phyloP scores from a whole-genome alignment of 2,888 invertebrate genomes.

The Coecobrya sp. region DNA sequence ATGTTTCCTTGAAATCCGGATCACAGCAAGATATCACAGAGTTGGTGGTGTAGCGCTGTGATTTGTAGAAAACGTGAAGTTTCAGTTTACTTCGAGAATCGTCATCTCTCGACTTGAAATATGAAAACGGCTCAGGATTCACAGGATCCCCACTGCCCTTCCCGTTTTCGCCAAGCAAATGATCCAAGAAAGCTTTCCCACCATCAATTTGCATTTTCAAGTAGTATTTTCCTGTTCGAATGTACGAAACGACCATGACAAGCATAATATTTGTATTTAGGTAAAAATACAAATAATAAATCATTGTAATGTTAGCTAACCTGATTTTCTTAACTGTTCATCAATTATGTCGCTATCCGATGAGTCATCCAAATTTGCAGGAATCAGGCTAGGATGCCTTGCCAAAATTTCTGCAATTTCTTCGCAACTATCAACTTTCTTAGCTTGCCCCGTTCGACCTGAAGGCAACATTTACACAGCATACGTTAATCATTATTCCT shows the following conservation, averaged over 20 bases:
- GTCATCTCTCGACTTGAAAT: not conserved
- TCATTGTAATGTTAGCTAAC: not conserved
- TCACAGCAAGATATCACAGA: conserved; percentile 76
- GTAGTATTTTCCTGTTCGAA: conserved; percentile 72
- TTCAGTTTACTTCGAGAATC: conserved; percentile 62
- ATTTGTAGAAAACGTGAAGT: conserved; percentile 81
- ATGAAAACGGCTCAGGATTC: not conserved
- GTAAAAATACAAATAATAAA: not conserved
- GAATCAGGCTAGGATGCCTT: not conserved
- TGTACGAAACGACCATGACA: conserved; percentile 4
- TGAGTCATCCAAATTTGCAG: not conserved
- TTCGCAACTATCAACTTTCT: not conserved
- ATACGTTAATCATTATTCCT: not conserved
- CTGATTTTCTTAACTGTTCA: conserved; percentile 46
- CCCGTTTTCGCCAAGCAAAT: conserved; percentile 66
- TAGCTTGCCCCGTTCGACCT: not conserved
- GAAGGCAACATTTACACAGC: not conserved
- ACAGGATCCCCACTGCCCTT: not conserved
- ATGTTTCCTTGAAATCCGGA: conserved; percentile 80
- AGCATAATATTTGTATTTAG: too few species aligned
- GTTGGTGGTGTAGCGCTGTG: conserved; percentile 79
- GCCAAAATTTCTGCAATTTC: not conserved
- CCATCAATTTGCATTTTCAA: conserved; percentile 79
- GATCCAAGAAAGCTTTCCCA: conserved; percentile 82
- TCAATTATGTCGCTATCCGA: conserved; percentile 41